Conservation (phyloP, 1,140 invertebrate species). For the Drosophila tropicalis region DNA sequence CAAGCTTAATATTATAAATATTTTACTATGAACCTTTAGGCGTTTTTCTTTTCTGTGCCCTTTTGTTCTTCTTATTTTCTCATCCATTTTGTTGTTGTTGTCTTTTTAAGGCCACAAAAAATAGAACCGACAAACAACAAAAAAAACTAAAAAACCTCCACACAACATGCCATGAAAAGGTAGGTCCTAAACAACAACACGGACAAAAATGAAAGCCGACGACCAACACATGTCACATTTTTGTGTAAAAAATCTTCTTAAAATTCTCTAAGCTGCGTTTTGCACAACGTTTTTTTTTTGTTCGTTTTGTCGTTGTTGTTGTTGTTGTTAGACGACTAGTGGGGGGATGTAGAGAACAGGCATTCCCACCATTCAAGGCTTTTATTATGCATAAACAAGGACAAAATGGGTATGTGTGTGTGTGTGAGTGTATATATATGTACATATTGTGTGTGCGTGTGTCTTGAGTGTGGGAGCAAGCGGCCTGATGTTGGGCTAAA, state of each 20-base stretch:
- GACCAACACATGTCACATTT: constrained; percentile 76
- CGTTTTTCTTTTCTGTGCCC: too few relatives aligned
- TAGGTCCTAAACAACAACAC: constrained; percentile 31
- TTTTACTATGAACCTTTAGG: constrained; percentile 33
- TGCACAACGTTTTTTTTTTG: constrained; percentile 37
- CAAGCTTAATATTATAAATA: constrained; percentile 46
- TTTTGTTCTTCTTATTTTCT: constrained; percentile 6
- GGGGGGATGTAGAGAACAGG: background rate
- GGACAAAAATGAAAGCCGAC: constrained; percentile 44
- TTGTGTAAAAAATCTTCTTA: constrained; percentile 69
- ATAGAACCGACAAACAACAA: constrained; percentile 26
- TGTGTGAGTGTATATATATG: background rate
- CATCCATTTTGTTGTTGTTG: background rate
- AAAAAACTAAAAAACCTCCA: constrained; percentile 19
- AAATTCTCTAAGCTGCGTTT: constrained; percentile 66
- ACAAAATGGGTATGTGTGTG: constrained; percentile 17
- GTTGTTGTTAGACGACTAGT: background rate
- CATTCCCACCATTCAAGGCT: constrained; percentile 47
- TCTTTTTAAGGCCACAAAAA: background rate
- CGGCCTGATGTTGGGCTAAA: constrained; percentile 9
- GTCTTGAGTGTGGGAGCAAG: background rate
- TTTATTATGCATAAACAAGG: constrained; percentile 50
- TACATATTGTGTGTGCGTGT: constrained; percentile 7
- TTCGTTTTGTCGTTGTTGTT: background rate
- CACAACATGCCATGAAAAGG: constrained; percentile 18